These are phyloP conservation scores for Bettongia penicillata DNA, from an alignment of 2,113 vertebrate genomes.

Conservation along the genomic window DNA sequence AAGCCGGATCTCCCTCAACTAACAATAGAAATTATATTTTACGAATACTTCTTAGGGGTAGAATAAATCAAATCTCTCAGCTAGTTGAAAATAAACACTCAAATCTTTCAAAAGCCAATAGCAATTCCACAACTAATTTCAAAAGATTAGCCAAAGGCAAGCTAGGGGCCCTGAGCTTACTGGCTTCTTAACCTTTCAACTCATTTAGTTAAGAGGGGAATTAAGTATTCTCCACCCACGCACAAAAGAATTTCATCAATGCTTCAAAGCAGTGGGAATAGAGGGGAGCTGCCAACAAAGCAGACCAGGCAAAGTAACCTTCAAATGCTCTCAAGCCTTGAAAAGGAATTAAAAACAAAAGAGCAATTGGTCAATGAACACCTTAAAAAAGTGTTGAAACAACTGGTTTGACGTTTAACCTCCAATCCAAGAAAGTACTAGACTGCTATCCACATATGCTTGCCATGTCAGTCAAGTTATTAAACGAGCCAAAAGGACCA, in stretches of 20 bases:
- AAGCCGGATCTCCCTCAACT: constrained; percentile 80
- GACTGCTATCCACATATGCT: constrained; percentile 24
- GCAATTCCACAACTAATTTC: not conserved
- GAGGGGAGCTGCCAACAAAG: not conserved
- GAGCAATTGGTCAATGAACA: not conserved
- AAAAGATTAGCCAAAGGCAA: not conserved
- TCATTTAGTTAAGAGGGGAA: constrained; percentile 40
- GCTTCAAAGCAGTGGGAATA: constrained; percentile 34
- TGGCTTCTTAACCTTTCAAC: constrained; percentile 52
- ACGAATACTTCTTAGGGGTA: not conserved
- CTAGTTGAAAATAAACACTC: not conserved
- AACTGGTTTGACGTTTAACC: not conserved
- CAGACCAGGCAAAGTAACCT: not conserved
- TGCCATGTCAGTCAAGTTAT: constrained; percentile 4
- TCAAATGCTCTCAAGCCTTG: not conserved
- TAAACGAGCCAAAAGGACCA: not conserved
- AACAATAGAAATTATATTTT: not conserved
- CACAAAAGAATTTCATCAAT: constrained; percentile 56
- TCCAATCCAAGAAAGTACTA: not conserved
- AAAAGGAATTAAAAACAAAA: not conserved
- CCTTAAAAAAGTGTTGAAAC: not conserved
- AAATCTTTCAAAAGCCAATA: not conserved
- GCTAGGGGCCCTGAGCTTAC: not conserved
- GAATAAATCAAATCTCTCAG: constrained; percentile 1
- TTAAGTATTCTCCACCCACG: constrained; percentile 34